Percentiles rank a stretch among this genome's conserved stretches.
Conservation (phyloP, 2,797 vertebrate genomes). For the Percopsis omiscomaycus region DNA sequence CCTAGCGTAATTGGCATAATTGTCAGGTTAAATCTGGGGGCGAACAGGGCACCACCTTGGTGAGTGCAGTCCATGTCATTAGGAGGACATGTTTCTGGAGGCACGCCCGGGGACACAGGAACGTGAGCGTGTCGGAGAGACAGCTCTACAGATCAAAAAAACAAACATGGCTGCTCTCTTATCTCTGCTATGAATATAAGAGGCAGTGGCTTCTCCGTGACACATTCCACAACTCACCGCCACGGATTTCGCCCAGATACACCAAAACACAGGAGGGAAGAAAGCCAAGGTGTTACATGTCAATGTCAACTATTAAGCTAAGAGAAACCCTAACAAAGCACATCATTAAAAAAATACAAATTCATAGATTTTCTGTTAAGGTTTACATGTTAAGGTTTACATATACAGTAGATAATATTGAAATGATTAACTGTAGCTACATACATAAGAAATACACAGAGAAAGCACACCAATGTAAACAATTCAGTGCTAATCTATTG, state of each 20-base stretch:
- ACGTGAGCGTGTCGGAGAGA: slow-evolving; percentile 64
- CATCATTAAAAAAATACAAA: no score
- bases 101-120: slow-evolving; percentile 67
- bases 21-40: slow-evolving; percentile 72
- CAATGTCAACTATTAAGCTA: no score
- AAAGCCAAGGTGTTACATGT: slow-evolving; percentile 20
- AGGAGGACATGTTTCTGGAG: slow-evolving; percentile 76
- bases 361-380: no score
- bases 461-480: slow-evolving; percentile 38
- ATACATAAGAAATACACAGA: no score
- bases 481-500: slow-evolving; percentile 38
- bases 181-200: slow-evolving; percentile 83
- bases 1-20: slow-evolving; percentile 75
- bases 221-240: slow-evolving; percentile 77
- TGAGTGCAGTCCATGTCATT: slow-evolving; percentile 67
- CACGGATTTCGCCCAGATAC: slow-evolving; percentile 76
- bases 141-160: slow-evolving; percentile 69
- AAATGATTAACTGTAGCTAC: no score
- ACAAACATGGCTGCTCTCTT: slow-evolving; percentile 73
- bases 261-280: slow-evolving; percentile 66
- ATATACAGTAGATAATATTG: no score
- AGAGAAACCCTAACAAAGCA: no score
- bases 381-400: no score
- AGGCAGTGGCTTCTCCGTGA: slow-evolving; percentile 81
- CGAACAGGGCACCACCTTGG: slow-evolving; percentile 68